Evolutionary conservation across 2,113 vertebrate genomes (phyloP).

Genomic region (Silurus glanis): DNA sequence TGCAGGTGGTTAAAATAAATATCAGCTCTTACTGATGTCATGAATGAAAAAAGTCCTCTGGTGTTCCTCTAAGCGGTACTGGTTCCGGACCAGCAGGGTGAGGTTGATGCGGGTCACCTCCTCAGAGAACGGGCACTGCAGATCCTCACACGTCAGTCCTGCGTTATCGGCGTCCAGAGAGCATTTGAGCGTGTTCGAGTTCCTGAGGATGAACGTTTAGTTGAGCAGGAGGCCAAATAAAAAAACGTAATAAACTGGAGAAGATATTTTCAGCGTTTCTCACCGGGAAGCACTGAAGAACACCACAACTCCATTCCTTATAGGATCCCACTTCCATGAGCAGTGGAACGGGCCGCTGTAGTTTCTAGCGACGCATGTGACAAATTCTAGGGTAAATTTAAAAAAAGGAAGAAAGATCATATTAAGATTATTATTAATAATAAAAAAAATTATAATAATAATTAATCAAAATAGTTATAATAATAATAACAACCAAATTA

Average conservation of each 20-base stretch:
- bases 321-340: constrained; percentile 61
- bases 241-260: not conserved
- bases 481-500: no score
- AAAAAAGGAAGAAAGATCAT: not conserved
- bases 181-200: constrained; percentile 57
- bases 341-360: constrained; percentile 69
- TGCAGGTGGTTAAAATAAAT: not conserved
- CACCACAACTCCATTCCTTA: constrained; percentile 39
- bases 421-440: not conserved
- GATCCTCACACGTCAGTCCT: constrained; percentile 58
- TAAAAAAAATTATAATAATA: no score
- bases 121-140: constrained; percentile 62
- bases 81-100: constrained; percentile 59
- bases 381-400: constrained; percentile 56
- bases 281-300: constrained; percentile 62
- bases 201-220: constrained; percentile 46
- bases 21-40: constrained; percentile 68
- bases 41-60: constrained; percentile 64
- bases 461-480: no score
- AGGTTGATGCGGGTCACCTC: constrained; percentile 65
- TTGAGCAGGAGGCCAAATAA: not conserved
- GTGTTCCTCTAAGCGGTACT: constrained; percentile 65
- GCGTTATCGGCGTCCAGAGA: constrained; percentile 58
- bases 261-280: not conserved
- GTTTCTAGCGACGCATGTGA: constrained; percentile 68